Percentiles rank a stretch among this genome's conserved stretches.
phyloP scores from a whole-genome alignment of 2,113 vertebrate species.

The Phrynosoma blainvillii region DNA sequence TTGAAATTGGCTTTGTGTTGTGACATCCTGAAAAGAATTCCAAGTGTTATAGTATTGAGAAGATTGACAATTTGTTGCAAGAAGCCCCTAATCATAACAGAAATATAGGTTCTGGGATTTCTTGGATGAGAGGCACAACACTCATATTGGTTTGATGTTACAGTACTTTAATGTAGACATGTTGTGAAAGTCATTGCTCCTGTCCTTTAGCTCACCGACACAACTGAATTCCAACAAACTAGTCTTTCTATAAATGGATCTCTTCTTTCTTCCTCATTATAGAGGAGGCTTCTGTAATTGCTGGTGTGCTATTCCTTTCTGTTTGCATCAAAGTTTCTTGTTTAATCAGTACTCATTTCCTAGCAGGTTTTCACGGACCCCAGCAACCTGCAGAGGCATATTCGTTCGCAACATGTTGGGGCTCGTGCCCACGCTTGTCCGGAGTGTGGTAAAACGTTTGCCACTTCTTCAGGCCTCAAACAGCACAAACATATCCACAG shows the following conservation, averaged over 20 bases:
- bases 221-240: not conserved
- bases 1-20: not conserved
- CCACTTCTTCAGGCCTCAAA: conserved; percentile 99
- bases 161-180: not conserved
- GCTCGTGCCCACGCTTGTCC: conserved; percentile 97
- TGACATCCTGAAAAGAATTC: not conserved
- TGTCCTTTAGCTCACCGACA: not conserved
- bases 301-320: conserved; percentile 46
- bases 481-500: conserved; percentile 99
- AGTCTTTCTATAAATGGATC: not conserved
- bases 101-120: not conserved
- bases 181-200: not conserved
- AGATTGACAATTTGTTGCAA: not conserved
- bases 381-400: conserved; percentile 99
- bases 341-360: conserved; percentile 90
- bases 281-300: conserved; percentile 37
- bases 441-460: conserved; percentile 99
- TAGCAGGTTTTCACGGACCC: conserved; percentile 99
- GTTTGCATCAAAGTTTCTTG: conserved; percentile 73
- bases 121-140: not conserved
- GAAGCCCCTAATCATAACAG: not conserved
- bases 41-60: not conserved
- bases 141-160: not conserved
- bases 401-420: conserved; percentile 98
- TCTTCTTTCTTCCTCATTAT: conserved; percentile 4